Conservation (phyloP, 2,113 vertebrate species). For the Platysteira castanea region DNA sequence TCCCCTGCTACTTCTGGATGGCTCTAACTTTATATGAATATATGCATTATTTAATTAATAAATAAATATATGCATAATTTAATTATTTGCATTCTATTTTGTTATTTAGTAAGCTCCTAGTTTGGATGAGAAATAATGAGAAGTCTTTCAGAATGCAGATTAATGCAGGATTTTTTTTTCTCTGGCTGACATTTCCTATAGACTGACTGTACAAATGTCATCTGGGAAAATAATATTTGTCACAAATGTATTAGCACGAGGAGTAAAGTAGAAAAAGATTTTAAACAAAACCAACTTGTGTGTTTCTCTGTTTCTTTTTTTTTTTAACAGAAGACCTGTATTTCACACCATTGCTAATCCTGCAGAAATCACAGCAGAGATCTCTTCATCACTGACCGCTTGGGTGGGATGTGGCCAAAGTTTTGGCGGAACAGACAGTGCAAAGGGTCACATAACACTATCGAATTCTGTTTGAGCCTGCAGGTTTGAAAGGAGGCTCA, state of each 20-base stretch:
- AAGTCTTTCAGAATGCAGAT: constrained; percentile 52
- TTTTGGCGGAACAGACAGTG: constrained; percentile 29
- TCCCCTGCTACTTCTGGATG: constrained; percentile 29
- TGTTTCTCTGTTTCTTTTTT: neutral
- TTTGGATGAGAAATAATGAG: constrained; percentile 65
- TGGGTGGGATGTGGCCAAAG: neutral
- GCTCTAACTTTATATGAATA: constrained; percentile 28
- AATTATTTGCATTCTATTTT: constrained; percentile 32
- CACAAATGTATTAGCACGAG: constrained; percentile 37
- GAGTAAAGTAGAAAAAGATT: constrained; percentile 1
- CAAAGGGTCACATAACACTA: constrained; percentile 46
- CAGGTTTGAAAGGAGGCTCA: constrained; percentile 64
- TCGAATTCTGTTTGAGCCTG: constrained; percentile 65
- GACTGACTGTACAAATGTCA: constrained; percentile 42
- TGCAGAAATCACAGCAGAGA: neutral
- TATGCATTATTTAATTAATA: too few species aligned
- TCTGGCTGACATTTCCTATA: constrained; percentile 61
- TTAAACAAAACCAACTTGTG: constrained; percentile 44
- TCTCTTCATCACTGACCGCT: neutral
- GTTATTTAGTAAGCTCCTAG: constrained; percentile 48
- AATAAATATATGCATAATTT: too few species aligned
- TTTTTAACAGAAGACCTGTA: neutral
- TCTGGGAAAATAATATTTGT: constrained; percentile 56
- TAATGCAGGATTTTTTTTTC: constrained; percentile 31
- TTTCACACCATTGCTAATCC: neutral